Evolutionary conservation across 2,113 vertebrate genomes (phyloP).

Genomic region (Mastomys natalensis): DNA sequence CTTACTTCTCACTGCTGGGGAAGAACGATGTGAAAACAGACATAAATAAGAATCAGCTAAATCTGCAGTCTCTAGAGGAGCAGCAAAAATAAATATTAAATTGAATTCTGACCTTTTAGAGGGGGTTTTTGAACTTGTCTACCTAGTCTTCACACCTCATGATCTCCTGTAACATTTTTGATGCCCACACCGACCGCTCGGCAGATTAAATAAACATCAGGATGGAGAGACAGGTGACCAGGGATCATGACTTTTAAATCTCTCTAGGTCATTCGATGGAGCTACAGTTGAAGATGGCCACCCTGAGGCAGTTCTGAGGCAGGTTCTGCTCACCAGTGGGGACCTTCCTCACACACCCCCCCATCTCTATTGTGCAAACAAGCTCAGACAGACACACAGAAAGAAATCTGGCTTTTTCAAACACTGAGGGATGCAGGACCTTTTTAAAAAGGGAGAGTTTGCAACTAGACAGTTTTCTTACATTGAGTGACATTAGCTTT

Average conservation of each 20-base stretch:
- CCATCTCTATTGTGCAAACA: background rate
- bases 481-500: background rate
- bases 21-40: conserved; percentile 18
- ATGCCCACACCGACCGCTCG: background rate
- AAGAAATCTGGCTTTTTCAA: background rate
- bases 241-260: background rate
- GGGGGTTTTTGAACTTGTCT: background rate
- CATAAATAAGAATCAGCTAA: background rate
- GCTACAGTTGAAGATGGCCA: background rate
- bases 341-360: background rate
- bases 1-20: conserved; percentile 34
- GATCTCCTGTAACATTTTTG: background rate
- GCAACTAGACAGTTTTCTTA: background rate
- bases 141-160: background rate
- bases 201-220: background rate
- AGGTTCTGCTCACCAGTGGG: background rate
- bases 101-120: conserved; percentile 22
- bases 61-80: conserved; percentile 11
- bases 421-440: background rate
- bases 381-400: background rate
- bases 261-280: background rate
- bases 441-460: background rate
- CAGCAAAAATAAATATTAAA: background rate
- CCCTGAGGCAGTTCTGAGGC: background rate
- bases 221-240: background rate